Evolutionary conservation across 1,140 invertebrate species (phyloP).

Genomic region (Tyrophagus putrescentiae): DNA sequence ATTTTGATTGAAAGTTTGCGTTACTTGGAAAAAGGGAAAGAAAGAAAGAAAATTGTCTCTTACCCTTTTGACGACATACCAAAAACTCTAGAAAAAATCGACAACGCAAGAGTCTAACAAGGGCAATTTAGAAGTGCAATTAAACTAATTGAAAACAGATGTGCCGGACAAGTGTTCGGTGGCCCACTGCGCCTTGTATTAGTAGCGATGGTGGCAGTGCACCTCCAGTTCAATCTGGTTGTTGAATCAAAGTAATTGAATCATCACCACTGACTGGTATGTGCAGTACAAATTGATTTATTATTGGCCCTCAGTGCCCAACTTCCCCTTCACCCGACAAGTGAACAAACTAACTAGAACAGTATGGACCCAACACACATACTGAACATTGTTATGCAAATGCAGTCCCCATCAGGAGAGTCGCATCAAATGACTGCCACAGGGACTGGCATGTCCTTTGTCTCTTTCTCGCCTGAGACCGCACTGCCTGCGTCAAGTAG

Average conservation of each 20-base stretch:
- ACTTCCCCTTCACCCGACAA: no score
- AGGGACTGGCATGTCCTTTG: constrained; percentile 8
- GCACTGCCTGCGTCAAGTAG: background rate
- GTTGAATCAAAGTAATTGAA: constrained; percentile 6
- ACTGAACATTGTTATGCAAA: constrained; percentile 9
- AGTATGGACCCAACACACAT: background rate
- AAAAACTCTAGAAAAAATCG: no score
- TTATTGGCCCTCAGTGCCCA: no score
- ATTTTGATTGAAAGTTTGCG: no score
- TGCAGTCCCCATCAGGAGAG: background rate
- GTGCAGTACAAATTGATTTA: constrained; percentile 12
- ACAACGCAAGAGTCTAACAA: no score
- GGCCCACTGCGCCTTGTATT: no score
- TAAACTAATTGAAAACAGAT: constrained; percentile 7
- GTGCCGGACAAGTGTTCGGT: background rate
- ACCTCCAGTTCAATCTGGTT: background rate
- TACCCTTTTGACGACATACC: no score
- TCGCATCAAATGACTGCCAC: constrained; percentile 4
- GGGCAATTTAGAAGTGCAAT: constrained; percentile 10
- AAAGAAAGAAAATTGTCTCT: no score
- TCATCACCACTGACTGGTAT: background rate
- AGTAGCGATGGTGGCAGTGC: no score
- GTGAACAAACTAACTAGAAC: background rate
- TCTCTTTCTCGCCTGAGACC: background rate
- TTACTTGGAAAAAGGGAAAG: no score